These are phyloP conservation scores for Heliconius ethilla DNA, from an alignment of 2,888 invertebrate species.

Conservation along the genomic window DNA sequence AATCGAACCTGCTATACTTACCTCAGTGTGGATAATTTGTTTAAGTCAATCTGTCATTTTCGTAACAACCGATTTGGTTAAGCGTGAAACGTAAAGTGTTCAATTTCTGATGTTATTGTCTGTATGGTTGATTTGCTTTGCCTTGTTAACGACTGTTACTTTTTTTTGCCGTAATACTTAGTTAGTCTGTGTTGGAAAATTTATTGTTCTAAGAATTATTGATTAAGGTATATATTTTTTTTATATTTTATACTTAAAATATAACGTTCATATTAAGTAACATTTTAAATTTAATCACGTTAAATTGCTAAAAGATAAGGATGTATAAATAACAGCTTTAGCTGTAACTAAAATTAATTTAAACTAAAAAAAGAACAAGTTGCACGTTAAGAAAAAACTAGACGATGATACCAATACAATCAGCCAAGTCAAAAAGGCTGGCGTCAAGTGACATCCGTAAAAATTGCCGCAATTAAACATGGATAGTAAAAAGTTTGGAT, in stretches of 20 bases:
- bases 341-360: neutral
- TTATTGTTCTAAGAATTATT: neutral
- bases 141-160: slow-evolving; percentile 5
- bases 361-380: neutral
- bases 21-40: slow-evolving; percentile 42
- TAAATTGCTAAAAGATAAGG: neutral
- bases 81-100: slow-evolving; percentile 26
- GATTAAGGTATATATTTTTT: neutral
- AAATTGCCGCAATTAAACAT: slow-evolving; percentile 78
- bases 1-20: slow-evolving; percentile 37
- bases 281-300: slow-evolving; percentile 1
- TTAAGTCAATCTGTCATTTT: slow-evolving; percentile 37
- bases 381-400: slow-evolving; percentile 23
- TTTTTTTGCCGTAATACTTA: neutral
- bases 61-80: slow-evolving; percentile 28
- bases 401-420: slow-evolving; percentile 47
- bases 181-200: neutral
- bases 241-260: neutral
- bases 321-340: neutral
- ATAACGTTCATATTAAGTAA: neutral
- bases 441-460: slow-evolving; percentile 69
- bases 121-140: slow-evolving; percentile 21
- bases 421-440: slow-evolving; percentile 52
- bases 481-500: slow-evolving; percentile 63
- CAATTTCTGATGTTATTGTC: slow-evolving; percentile 21